Evolutionary conservation across 30 jellyfish, hydroid and myxozoan species (phyloP).

Genomic region (Pseudorhiza aurosa): DNA sequence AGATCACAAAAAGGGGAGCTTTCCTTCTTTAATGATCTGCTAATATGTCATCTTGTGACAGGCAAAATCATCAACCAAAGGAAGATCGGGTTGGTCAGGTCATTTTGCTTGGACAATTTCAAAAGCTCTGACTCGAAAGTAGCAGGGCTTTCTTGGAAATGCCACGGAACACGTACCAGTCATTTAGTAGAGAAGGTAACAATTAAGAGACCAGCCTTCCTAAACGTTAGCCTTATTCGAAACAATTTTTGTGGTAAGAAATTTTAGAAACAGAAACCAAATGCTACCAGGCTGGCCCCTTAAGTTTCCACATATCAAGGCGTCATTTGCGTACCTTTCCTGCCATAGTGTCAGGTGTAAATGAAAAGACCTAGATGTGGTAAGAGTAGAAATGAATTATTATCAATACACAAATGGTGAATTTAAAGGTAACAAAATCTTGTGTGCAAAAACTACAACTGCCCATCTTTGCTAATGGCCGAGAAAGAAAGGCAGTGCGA

Average conservation of each 20-base stretch:
- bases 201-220: constrained; percentile 3
- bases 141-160: too few relatives aligned
- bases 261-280: not conserved
- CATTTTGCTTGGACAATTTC: too few relatives aligned
- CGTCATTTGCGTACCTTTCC: constrained; percentile 72
- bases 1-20: too few relatives aligned
- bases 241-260: not conserved
- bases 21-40: too few relatives aligned
- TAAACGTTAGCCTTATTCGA: not conserved
- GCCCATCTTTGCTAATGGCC: too few relatives aligned
- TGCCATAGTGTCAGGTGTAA: constrained; percentile 77
- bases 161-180: constrained; percentile 7
- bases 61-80: too few relatives aligned
- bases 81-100: too few relatives aligned
- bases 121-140: too few relatives aligned
- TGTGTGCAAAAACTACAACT: too few relatives aligned
- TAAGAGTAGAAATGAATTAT: not conserved
- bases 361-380: constrained; percentile 75
- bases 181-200: not conserved
- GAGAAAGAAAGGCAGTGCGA: too few relatives aligned
- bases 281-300: constrained; percentile 11
- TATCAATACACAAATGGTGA: not conserved
- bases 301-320: constrained; percentile 20
- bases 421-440: not conserved
- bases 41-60: too few relatives aligned